Conservation (phyloP, 1,140 invertebrate genomes). For the Drosophila guanche region DNA sequence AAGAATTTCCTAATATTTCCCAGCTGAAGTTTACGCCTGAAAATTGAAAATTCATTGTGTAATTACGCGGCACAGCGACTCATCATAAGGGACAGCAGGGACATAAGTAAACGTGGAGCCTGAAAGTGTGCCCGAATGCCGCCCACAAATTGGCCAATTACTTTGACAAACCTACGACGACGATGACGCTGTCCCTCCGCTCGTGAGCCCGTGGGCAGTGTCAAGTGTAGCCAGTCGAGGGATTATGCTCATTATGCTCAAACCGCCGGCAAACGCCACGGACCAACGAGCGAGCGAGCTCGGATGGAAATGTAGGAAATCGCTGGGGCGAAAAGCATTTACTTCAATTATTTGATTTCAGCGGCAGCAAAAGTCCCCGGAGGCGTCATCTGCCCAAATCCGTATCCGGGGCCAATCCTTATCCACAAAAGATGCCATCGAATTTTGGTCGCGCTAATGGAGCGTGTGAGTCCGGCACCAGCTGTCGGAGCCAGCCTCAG, state of each 20-base stretch:
- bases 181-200: conserved; percentile 10
- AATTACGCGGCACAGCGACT: conserved; percentile 40
- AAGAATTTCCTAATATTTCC: too few species aligned
- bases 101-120: conserved; percentile 34
- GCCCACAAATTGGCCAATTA: conserved; percentile 41
- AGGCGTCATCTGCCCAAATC: conserved; percentile 42
- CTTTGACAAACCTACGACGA: conserved; percentile 47
- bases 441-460: conserved; percentile 66
- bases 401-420: conserved; percentile 33
- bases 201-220: background rate
- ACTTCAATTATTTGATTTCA: conserved; percentile 72
- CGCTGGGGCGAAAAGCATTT: conserved; percentile 56
- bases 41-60: conserved; percentile 33
- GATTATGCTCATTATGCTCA: conserved; percentile 59
- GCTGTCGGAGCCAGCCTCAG: conserved; percentile 47
- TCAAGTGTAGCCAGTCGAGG: background rate
- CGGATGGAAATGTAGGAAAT: conserved; percentile 12
- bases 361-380: conserved; percentile 26
- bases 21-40: conserved; percentile 14
- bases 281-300: conserved; percentile 25
- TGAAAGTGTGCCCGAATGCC: conserved; percentile 25
- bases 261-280: conserved; percentile 13
- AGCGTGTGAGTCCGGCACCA: conserved; percentile 69
- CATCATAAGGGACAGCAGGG: conserved; percentile 25
- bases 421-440: conserved; percentile 41